A percentile compares a stretch with the other conserved stretches of the same genome.
Conservation (phyloP, 2,888 invertebrate species). For the Parnassius apollo region DNA sequence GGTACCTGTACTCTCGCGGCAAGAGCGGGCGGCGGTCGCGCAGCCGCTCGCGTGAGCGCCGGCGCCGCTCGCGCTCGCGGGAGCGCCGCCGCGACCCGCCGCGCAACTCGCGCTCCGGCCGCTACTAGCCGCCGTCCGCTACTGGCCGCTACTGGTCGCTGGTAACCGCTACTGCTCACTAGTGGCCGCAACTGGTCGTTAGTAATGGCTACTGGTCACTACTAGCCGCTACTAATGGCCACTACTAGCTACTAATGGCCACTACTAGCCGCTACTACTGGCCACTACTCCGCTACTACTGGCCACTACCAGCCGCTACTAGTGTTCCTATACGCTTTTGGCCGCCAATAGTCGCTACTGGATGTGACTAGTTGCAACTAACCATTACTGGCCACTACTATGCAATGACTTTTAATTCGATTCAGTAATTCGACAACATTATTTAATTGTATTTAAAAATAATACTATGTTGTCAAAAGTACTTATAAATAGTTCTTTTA, state of each 20-base stretch:
- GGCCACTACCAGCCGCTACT: background rate
- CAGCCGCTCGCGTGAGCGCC: slow-evolving; percentile 65
- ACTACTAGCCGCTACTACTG: slow-evolving; percentile 53
- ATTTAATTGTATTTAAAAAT: too few species aligned
- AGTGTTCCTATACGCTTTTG: background rate
- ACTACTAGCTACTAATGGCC: slow-evolving; percentile 48
- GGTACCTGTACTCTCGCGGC: slow-evolving; percentile 88
- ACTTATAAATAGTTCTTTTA: too few species aligned
- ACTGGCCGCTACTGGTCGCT: background rate
- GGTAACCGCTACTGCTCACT: background rate
- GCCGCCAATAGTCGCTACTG: background rate
- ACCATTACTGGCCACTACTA: background rate
- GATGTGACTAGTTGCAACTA: background rate
- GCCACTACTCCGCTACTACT: background rate
- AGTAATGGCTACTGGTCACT: slow-evolving; percentile 60
- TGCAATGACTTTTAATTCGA: background rate
- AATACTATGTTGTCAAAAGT: too few species aligned
- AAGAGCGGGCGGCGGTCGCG: slow-evolving; percentile 68
- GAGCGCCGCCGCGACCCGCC: slow-evolving; percentile 74
- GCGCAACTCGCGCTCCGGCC: slow-evolving; percentile 79
- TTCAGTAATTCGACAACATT: too few species aligned
- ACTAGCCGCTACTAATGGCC: slow-evolving; percentile 62
- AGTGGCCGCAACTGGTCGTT: slow-evolving; percentile 70
- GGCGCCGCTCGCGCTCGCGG: slow-evolving; percentile 83
- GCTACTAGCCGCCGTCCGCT: slow-evolving; percentile 57